Conservation (phyloP, 2,888 invertebrate species). For the Hydropsyche betteni region DNA sequence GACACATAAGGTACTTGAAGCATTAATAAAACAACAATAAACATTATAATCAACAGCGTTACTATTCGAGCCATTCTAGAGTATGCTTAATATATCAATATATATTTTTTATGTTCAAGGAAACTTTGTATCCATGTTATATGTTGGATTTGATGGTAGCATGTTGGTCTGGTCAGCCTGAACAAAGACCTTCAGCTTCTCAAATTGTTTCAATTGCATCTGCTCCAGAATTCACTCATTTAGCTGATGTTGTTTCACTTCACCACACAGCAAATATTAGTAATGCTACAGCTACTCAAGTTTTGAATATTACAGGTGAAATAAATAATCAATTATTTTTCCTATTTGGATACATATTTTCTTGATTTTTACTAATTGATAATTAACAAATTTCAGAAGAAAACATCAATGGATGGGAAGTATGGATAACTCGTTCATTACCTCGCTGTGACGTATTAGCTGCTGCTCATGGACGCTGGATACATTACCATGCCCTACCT, state of each 20-base stretch:
- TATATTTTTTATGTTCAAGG: constrained; percentile 59
- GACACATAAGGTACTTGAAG: constrained; percentile 74
- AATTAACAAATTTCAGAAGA: constrained; percentile 60
- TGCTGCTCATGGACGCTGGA: constrained; percentile 65
- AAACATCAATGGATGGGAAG: constrained; percentile 69
- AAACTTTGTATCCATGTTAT: constrained; percentile 85
- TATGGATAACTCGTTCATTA: constrained; percentile 72
- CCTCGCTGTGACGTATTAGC: constrained; percentile 56
- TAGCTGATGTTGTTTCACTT: constrained; percentile 80
- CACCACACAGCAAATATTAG: constrained; percentile 74
- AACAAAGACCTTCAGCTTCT: constrained; percentile 89
- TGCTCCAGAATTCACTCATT: constrained; percentile 92
- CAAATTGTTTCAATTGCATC: constrained; percentile 92
- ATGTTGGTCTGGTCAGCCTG: constrained; percentile 92
- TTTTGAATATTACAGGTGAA: constrained; percentile 62
- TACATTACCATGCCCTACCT: constrained; percentile 70
- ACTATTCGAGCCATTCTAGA: neutral
- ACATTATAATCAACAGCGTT: too few species aligned
- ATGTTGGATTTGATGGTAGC: constrained; percentile 94
- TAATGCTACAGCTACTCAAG: constrained; percentile 67
- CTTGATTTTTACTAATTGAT: neutral
- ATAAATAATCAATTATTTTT: constrained; percentile 30
- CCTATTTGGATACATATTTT: constrained; percentile 31
- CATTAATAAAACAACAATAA: too few species aligned
- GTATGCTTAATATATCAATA: neutral